phyloP scores from a whole-genome alignment of 1,140 invertebrate species.

The Bombus vancouverensis region DNA sequence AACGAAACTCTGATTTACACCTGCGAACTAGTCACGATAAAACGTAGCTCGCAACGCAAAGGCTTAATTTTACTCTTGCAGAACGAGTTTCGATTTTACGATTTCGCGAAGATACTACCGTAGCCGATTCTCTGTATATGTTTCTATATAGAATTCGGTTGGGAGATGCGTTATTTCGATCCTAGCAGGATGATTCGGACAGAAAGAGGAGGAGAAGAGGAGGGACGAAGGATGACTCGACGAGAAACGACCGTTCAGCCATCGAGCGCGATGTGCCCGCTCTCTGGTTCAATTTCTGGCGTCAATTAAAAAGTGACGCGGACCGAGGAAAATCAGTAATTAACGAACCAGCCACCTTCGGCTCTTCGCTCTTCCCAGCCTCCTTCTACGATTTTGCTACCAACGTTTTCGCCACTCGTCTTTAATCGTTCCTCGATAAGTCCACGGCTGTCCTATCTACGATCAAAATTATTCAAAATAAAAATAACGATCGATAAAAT shows the following conservation, averaged over 20 bases:
- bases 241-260: conserved; percentile 63
- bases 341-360: conserved; percentile 73
- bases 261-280: conserved; percentile 48
- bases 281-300: conserved; percentile 80
- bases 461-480: background rate
- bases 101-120: conserved; percentile 28
- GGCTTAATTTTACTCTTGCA: background rate
- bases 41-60: background rate
- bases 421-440: conserved; percentile 59
- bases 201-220: conserved; percentile 17
- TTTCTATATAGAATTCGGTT: conserved; percentile 4
- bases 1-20: no score
- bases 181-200: conserved; percentile 67
- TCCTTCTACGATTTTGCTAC: conserved; percentile 50
- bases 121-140: background rate
- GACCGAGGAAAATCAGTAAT: conserved; percentile 82
- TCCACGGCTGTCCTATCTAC: background rate
- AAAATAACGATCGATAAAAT: background rate
- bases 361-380: conserved; percentile 25
- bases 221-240: conserved; percentile 74
- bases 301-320: conserved; percentile 83
- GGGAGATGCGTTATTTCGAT: conserved; percentile 49
- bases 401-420: conserved; percentile 59
- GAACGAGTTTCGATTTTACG: conserved; percentile 11
- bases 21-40: background rate